These are phyloP conservation scores for Papilio xuthus DNA, from an alignment of 1,140 invertebrate genomes.

Conservation along the genomic window DNA sequence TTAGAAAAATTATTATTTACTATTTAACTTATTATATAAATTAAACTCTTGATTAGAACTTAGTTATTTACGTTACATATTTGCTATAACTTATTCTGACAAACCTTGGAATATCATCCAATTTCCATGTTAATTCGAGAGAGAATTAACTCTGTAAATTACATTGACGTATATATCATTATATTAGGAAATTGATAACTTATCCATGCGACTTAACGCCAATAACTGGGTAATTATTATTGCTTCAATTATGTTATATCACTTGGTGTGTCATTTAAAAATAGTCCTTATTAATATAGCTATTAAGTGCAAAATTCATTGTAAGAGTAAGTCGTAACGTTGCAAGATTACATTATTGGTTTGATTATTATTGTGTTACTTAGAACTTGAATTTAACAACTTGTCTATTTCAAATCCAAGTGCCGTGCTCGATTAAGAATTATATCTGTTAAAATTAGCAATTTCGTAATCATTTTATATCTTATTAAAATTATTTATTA, in stretches of 20 bases:
- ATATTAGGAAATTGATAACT: slow-evolving; percentile 11
- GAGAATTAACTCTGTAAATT: slow-evolving; percentile 4
- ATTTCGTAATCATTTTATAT: neutral
- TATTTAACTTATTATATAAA: too few species aligned
- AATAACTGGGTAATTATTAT: neutral
- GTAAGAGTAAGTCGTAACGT: neutral
- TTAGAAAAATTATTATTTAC: too few species aligned
- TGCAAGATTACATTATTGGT: neutral
- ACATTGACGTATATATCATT: neutral
- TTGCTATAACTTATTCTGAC: neutral
- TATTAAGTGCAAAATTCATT: neutral
- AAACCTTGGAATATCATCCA: neutral
- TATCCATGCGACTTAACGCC: neutral
- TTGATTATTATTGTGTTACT: neutral
- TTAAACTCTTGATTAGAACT: too few species aligned
- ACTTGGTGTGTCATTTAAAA: neutral
- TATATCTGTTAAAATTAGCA: neutral
- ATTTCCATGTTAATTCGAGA: neutral
- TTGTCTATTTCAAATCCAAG: neutral
- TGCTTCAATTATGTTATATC: neutral
- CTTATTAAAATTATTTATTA: neutral
- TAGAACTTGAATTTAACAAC: neutral
- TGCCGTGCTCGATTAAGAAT: neutral
- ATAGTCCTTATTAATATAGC: neutral
- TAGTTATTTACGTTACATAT: neutral